Percentiles rank a stretch among this genome's conserved stretches.
Conservation (phyloP, 2,797 vertebrate genomes). For the Centroberyx gerrardi region DNA sequence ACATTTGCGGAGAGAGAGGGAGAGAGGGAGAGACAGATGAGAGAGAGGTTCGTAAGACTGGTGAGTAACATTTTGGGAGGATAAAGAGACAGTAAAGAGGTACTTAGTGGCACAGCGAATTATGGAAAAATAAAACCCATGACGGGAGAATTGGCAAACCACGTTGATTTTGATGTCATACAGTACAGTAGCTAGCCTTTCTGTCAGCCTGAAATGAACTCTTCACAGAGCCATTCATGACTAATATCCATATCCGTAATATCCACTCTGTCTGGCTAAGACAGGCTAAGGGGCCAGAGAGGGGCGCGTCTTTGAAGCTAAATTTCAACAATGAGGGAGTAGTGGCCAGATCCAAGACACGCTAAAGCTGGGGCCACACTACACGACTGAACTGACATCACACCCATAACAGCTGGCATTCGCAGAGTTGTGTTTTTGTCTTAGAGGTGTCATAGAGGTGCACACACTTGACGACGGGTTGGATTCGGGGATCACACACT, state of each 20-base stretch:
- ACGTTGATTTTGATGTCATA: slow-evolving; percentile 4
- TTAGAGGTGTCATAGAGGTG: no score
- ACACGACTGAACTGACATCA: not conserved
- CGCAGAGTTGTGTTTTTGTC: no score
- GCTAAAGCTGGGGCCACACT: slow-evolving; percentile 1
- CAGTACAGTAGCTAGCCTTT: not conserved
- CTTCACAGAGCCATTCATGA: slow-evolving; percentile 15
- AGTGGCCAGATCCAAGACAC: not conserved
- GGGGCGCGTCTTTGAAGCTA: not conserved
- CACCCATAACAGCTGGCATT: no score
- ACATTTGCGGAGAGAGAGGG: slow-evolving; percentile 6
- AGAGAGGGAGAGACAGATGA: not conserved
- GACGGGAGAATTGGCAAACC: slow-evolving; percentile 8
- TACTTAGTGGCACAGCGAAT: not conserved
- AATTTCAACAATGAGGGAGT: not conserved
- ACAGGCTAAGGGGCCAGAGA: not conserved
- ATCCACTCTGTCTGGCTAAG: not conserved
- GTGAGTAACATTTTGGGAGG: slow-evolving; percentile 13
- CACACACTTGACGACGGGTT: no score
- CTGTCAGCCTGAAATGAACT: slow-evolving; percentile 23
- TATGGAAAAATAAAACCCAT: slow-evolving; percentile 12
- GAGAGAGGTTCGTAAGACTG: slow-evolving; percentile 24
- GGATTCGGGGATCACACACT: no score
- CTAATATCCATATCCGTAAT: slow-evolving; percentile 8
- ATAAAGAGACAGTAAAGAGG: slow-evolving; percentile 22